These are phyloP conservation scores for Lithobius niger DNA, from an alignment of 1,140 invertebrate genomes.

Conservation along the genomic window DNA sequence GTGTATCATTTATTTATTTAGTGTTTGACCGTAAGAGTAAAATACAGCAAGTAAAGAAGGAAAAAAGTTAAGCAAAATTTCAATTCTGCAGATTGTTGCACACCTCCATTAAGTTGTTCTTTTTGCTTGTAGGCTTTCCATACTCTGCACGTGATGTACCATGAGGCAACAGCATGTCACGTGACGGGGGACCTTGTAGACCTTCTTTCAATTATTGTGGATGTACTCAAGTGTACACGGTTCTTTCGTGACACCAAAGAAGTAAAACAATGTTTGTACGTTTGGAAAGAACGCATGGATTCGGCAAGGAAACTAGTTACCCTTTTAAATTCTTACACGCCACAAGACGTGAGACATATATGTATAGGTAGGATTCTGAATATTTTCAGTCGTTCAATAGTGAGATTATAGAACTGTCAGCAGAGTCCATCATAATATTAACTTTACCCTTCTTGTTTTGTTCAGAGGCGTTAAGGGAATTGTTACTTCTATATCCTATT, in stretches of 20 bases:
- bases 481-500: conserved; percentile 64
- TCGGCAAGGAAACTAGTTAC: conserved; percentile 68
- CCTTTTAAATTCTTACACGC: conserved; percentile 76
- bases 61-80: not conserved
- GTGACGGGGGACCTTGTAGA: conserved; percentile 69
- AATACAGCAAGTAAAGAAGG: not conserved
- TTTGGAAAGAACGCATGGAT: conserved; percentile 68
- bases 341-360: conserved; percentile 63
- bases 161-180: conserved; percentile 81
- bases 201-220: conserved; percentile 58
- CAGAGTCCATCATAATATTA: too few relatives aligned
- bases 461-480: conserved; percentile 70
- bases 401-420: too few relatives aligned
- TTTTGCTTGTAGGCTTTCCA: conserved; percentile 64
- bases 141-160: conserved; percentile 83
- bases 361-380: conserved; percentile 68
- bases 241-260: conserved; percentile 23
- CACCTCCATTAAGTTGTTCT: conserved; percentile 10
- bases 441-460: too few relatives aligned
- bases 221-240: conserved; percentile 53
- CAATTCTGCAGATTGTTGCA: not conserved
- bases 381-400: too few relatives aligned
- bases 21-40: conserved; percentile 6
- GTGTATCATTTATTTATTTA: conserved; percentile 11
- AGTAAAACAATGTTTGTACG: conserved; percentile 27